Evolutionary conservation across 2,797 vertebrate genomes (phyloP).

Genomic region (Pristis pectinata): DNA sequence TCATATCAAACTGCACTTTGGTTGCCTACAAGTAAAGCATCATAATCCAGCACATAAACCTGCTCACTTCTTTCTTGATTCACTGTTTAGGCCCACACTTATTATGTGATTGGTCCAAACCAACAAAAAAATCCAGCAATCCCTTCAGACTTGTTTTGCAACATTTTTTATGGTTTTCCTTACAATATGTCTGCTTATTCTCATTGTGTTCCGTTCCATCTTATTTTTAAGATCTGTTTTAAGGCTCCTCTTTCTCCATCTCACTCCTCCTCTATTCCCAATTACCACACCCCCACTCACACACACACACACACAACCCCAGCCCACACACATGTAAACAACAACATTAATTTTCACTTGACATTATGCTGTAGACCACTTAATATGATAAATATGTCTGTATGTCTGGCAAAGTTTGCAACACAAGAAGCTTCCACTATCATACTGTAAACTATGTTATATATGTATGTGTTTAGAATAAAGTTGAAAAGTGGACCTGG

Average conservation of each 20-base stretch:
- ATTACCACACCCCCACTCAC: too few relatives aligned
- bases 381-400: conserved; percentile 2
- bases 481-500: neutral
- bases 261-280: too few relatives aligned
- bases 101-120: neutral
- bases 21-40: neutral
- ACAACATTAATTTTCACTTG: neutral
- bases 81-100: neutral
- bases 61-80: neutral
- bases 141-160: neutral
- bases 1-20: neutral
- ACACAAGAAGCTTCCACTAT: neutral
- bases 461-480: neutral
- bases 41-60: neutral
- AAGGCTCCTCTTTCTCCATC: neutral
- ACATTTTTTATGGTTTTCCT: neutral
- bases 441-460: neutral
- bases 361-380: neutral
- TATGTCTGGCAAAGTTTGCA: neutral
- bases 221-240: conserved; percentile 8
- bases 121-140: neutral
- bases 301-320: too few relatives aligned
- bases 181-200: neutral
- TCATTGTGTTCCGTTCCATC: conserved; percentile 11
- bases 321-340: too few relatives aligned